Evolutionary conservation across 2,888 invertebrate genomes (phyloP).

Genomic region (Melanargia galathea): DNA sequence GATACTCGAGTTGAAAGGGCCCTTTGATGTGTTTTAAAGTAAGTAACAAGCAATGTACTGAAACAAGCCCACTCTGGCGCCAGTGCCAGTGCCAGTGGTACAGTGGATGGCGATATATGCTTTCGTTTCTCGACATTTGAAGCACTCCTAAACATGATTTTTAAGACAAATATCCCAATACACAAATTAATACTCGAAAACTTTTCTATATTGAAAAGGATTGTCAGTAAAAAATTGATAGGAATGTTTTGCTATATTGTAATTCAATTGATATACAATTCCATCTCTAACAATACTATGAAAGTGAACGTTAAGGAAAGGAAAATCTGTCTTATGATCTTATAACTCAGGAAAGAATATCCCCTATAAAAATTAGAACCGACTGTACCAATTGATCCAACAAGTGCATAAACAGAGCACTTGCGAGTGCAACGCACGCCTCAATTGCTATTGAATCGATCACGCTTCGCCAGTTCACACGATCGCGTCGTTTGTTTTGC

Average conservation of each 20-base stretch:
- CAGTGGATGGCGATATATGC: conserved; percentile 19
- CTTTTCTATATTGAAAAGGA: no score
- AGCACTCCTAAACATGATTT: no score
- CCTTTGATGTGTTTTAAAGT: conserved; percentile 30
- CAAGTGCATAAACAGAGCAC: conserved; percentile 39
- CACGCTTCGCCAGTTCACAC: conserved; percentile 46
- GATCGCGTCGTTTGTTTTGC: conserved; percentile 28
- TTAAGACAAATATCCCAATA: no score
- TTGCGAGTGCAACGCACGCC: conserved; percentile 47
- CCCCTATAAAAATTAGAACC: conserved; percentile 9
- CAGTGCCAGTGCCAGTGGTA: conserved; percentile 12
- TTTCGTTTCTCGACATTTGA: not conserved
- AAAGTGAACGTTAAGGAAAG: not conserved
- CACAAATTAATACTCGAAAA: no score
- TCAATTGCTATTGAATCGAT: conserved; percentile 50
- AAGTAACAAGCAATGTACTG: conserved; percentile 31
- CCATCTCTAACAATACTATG: not conserved
- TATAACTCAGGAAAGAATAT: no score
- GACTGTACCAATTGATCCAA: conserved; percentile 30
- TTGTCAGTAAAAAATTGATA: no score
- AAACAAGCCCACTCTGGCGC: conserved; percentile 25
- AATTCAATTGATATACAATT: no score
- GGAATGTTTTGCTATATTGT: no score
- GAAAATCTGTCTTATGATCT: not conserved
- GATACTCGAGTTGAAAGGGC: conserved; percentile 31